Evolutionary conservation across 2,888 invertebrate species (phyloP).

Genomic region (Lithophane ornitopus): DNA sequence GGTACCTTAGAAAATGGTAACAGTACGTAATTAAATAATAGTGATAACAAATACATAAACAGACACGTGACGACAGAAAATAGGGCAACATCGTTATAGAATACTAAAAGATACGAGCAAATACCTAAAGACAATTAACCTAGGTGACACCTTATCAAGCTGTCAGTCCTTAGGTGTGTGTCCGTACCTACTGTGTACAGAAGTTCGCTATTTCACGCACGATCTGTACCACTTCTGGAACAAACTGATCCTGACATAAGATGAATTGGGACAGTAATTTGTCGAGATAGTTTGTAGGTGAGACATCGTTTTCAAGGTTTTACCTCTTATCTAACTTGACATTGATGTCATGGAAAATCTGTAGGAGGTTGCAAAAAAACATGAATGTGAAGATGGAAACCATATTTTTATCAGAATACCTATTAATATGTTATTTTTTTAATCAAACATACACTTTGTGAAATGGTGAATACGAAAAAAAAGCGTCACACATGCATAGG

Average conservation of each 20-base stretch:
- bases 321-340: background rate
- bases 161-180: background rate
- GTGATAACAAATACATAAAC: background rate
- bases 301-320: background rate
- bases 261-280: constrained; percentile 6
- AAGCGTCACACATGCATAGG: background rate
- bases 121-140: background rate
- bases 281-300: background rate
- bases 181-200: background rate
- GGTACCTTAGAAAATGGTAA: too few relatives aligned
- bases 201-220: constrained; percentile 5
- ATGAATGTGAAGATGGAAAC: background rate
- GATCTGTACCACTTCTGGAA: background rate
- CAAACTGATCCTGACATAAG: constrained; percentile 13
- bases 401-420: background rate
- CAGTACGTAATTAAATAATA: background rate
- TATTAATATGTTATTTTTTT: background rate
- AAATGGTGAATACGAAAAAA: too few relatives aligned
- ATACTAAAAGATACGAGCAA: background rate
- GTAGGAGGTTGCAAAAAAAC: background rate
- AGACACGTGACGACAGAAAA: background rate
- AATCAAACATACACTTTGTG: background rate
- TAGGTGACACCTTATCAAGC: background rate
- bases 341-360: background rate
- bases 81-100: background rate